Evolutionary conservation across 2,113 vertebrate genomes (phyloP).

Genomic region (Pampusana beccarii): DNA sequence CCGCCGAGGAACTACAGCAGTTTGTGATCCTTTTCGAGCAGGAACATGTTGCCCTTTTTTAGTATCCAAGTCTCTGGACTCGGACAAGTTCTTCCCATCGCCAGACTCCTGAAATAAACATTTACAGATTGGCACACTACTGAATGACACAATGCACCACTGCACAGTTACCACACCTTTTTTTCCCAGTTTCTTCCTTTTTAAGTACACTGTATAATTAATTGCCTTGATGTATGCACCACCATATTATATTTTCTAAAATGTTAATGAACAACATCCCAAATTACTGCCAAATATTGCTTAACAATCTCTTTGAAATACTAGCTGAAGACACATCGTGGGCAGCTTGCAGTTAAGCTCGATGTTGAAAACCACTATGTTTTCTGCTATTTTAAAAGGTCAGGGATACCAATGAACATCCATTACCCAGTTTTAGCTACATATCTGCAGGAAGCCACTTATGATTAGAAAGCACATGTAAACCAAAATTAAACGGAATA

Average conservation of each 20-base stretch:
- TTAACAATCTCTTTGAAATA: neutral
- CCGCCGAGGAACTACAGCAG: conserved; percentile 60
- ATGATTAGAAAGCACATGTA: neutral
- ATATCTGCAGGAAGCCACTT: neutral
- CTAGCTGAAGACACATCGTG: neutral
- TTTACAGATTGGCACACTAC: neutral
- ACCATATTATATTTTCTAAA: neutral
- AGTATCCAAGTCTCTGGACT: conserved; percentile 74
- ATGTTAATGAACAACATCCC: neutral
- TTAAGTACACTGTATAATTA: neutral
- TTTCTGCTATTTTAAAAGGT: neutral
- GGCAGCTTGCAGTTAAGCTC: neutral
- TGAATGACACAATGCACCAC: neutral
- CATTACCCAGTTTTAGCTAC: neutral
- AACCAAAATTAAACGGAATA: neutral
- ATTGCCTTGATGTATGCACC: neutral
- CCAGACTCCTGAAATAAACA: conserved; percentile 73
- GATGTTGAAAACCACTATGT: neutral
- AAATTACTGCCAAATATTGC: neutral
- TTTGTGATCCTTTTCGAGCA: conserved; percentile 74
- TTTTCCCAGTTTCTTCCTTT: neutral
- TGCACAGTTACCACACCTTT: accelerated
- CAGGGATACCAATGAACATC: neutral
- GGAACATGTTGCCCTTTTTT: conserved; percentile 76
- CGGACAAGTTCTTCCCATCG: conserved; percentile 70